These are phyloP conservation scores for Bombyx mori DNA, from an alignment of 1,140 invertebrate species.

Conservation along the genomic window DNA sequence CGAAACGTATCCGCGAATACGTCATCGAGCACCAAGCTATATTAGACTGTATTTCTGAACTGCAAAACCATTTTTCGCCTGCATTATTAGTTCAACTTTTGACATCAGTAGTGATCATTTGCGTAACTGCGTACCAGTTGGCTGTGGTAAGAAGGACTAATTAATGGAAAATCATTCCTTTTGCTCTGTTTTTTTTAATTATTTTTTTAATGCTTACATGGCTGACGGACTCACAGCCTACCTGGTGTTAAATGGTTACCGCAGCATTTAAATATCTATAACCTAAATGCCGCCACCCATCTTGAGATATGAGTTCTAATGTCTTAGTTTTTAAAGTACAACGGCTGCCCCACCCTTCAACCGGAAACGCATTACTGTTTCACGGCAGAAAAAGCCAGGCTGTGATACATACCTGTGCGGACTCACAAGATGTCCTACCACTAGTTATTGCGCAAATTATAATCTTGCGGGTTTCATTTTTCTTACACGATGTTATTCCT, in stretches of 20 bases:
- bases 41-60: conserved; percentile 32
- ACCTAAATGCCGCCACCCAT: neutral
- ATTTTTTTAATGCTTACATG: neutral
- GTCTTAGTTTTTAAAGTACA: too few species aligned
- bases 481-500: too few species aligned
- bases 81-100: conserved; percentile 65
- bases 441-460: too few species aligned
- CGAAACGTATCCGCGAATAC: conserved; percentile 19
- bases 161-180: too few species aligned
- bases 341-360: too few species aligned
- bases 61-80: conserved; percentile 62
- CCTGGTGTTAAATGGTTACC: neutral
- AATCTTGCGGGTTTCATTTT: too few species aligned
- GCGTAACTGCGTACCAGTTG: conserved; percentile 68
- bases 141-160: conserved; percentile 47
- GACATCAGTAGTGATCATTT: conserved; percentile 70
- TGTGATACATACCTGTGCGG: too few species aligned
- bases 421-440: too few species aligned
- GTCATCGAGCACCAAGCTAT: conserved; percentile 45
- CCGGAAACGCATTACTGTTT: too few species aligned
- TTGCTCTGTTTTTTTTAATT: too few species aligned
- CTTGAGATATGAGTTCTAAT: neutral
- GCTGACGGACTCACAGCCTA: neutral
- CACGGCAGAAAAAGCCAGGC: too few species aligned
- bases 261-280: neutral